Evolutionary conservation across 1,140 invertebrate species (phyloP).

Genomic region (Ladona fulva): DNA sequence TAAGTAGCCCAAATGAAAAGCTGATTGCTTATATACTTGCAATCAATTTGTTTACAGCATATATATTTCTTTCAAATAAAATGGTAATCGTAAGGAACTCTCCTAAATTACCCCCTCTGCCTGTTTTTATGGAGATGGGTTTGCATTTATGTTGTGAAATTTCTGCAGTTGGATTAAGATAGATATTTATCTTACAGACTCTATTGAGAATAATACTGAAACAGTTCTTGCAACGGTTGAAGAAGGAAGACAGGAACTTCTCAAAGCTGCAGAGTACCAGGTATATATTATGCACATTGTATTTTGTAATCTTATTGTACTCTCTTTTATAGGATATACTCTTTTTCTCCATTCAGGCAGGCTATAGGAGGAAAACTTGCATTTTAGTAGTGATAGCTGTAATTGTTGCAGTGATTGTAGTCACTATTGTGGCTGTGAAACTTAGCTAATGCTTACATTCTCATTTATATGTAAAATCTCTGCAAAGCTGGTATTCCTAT

Average conservation of each 20-base stretch:
- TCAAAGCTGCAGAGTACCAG: conserved; percentile 69
- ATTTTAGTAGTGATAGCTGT: conserved; percentile 52
- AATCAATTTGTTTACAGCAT: no score
- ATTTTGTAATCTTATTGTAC: conserved; percentile 35
- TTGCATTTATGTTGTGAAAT: no score
- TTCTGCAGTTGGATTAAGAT: no score
- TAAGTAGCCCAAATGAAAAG: no score
- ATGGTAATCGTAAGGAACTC: no score
- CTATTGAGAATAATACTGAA: conserved; percentile 82
- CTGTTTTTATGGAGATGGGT: no score
- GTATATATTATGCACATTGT: background rate
- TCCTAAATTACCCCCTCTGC: no score
- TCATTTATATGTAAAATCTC: no score
- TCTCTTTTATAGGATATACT: no score
- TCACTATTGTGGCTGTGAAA: conserved; percentile 50
- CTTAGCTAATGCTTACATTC: conserved; percentile 24
- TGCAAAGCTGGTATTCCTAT: no score
- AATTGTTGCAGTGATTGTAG: conserved; percentile 54
- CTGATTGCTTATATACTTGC: no score
- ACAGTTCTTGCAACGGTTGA: conserved; percentile 66
- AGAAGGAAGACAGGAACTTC: conserved; percentile 61
- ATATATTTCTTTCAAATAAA: no score
- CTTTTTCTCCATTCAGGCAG: conserved; percentile 2
- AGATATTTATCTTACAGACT: conserved; percentile 50
- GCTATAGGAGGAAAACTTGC: conserved; percentile 57